phyloP scores from a whole-genome alignment of 1,140 invertebrate genomes.

The Drosophila busckii region DNA sequence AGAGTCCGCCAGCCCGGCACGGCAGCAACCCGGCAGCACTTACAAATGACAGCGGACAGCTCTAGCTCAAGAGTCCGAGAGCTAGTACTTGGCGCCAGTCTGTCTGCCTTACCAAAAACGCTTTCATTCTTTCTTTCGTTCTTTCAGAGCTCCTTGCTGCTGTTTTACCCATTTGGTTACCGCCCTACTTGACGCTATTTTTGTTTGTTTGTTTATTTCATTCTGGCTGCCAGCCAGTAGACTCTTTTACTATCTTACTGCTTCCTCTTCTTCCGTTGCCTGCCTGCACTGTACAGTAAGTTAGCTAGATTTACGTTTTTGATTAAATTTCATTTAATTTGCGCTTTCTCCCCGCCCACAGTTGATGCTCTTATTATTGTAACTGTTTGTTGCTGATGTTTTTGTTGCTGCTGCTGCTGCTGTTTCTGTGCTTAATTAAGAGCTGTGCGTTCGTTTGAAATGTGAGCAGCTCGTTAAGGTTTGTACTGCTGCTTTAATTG shows the following conservation, averaged over 20 bases:
- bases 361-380: constrained; percentile 29
- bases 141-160: neutral
- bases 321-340: constrained; percentile 73
- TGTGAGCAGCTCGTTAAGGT: constrained; percentile 52
- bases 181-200: constrained; percentile 13
- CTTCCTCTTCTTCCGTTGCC: constrained; percentile 3
- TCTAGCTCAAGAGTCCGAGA: constrained; percentile 30
- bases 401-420: constrained; percentile 18
- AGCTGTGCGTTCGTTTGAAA: constrained; percentile 39
- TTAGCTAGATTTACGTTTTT: constrained; percentile 71
- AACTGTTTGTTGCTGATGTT: constrained; percentile 26
- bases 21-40: constrained; percentile 15
- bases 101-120: constrained; percentile 28
- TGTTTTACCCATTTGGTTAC: constrained; percentile 18
- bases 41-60: constrained; percentile 25
- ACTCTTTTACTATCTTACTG: too few relatives aligned
- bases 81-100: constrained; percentile 50
- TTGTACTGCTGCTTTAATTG: constrained; percentile 33
- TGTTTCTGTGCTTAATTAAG: constrained; percentile 3
- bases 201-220: constrained; percentile 47
- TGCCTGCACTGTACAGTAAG: constrained; percentile 43
- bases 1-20: too few relatives aligned
- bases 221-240: constrained; percentile 51
- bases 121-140: neutral
- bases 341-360: constrained; percentile 41